Percentiles rank a stretch among this genome's conserved stretches.
phyloP scores from a whole-genome alignment of 2,888 invertebrate genomes.

The Galeopsomyia nigrocyanea region DNA sequence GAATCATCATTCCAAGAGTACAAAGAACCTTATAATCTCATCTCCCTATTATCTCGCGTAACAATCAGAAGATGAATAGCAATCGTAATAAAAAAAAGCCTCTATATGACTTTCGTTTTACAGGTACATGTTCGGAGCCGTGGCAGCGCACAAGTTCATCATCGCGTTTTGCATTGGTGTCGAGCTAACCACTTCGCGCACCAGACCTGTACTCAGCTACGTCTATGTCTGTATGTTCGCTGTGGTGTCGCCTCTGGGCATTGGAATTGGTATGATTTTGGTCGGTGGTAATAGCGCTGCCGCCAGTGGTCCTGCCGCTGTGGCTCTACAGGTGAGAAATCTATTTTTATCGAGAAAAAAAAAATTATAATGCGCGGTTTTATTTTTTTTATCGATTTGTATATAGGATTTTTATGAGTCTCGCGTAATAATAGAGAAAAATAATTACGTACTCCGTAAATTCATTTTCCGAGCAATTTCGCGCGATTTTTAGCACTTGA shows the following conservation, averaged over 20 bases:
- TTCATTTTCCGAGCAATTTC: too few species aligned
- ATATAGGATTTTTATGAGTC: not conserved
- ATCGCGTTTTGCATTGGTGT: conserved; percentile 91
- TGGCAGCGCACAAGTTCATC: conserved; percentile 88
- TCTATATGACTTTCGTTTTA: conserved; percentile 46
- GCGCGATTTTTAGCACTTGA: too few species aligned
- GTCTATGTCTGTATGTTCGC: conserved; percentile 83
- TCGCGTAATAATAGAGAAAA: too few species aligned
- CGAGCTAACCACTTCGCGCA: conserved; percentile 81
- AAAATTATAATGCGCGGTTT: too few species aligned
- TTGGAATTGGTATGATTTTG: conserved; percentile 80
- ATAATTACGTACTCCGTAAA: too few species aligned
- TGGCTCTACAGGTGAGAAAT: conserved; percentile 60
- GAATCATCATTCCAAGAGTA: too few species aligned
- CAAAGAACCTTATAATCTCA: too few species aligned
- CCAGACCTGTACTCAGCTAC: conserved; percentile 74
- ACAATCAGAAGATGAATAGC: too few species aligned
- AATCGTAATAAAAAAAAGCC: not conserved
- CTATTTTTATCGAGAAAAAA: not conserved
- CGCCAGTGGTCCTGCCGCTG: conserved; percentile 72
- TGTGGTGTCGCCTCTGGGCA: conserved; percentile 84
- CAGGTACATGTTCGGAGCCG: conserved; percentile 87
- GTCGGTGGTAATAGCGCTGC: conserved; percentile 74
- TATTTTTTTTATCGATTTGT: not conserved
- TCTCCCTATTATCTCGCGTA: too few species aligned